Conservation (phyloP, 2,888 invertebrate genomes). For the Eupithecia vulgata region DNA sequence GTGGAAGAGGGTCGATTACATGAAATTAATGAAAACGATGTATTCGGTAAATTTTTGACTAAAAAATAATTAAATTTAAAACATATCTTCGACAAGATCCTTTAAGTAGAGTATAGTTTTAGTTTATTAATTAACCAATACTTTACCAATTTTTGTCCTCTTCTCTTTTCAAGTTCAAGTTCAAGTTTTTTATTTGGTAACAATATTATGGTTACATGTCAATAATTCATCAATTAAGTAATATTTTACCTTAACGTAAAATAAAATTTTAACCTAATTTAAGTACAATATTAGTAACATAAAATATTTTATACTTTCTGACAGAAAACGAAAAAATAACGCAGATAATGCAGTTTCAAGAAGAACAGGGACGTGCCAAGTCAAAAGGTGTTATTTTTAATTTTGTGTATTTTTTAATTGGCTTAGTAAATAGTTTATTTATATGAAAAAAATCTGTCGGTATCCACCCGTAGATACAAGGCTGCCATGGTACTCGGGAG, state of each 20-base stretch:
- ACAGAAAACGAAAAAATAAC: slow-evolving; percentile 30
- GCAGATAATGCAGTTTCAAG: slow-evolving; percentile 38
- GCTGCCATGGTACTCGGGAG: background rate
- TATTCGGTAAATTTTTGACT: slow-evolving; percentile 42
- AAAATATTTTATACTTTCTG: too few species aligned
- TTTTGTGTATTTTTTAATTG: slow-evolving; percentile 3
- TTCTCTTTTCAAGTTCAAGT: too few species aligned
- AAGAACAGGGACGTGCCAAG: slow-evolving; percentile 44
- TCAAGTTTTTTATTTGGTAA: too few species aligned
- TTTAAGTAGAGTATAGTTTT: background rate
- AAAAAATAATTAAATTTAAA: background rate
- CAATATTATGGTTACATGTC: too few species aligned
- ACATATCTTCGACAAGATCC: background rate
- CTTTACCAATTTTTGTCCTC: background rate
- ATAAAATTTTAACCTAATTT: too few species aligned
- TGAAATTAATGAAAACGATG: slow-evolving; percentile 46
- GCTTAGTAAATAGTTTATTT: background rate
- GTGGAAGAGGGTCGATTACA: slow-evolving; percentile 27
- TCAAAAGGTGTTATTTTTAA: slow-evolving; percentile 13
- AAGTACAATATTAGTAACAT: too few species aligned
- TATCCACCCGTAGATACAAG: background rate
- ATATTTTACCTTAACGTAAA: too few species aligned
- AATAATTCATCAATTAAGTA: too few species aligned
- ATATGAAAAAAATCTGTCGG: background rate
- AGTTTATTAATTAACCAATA: background rate